Base-by-base conservation (phyloP, 2,113 vertebrate genomes). In the Nematolebias whitei region DNA sequence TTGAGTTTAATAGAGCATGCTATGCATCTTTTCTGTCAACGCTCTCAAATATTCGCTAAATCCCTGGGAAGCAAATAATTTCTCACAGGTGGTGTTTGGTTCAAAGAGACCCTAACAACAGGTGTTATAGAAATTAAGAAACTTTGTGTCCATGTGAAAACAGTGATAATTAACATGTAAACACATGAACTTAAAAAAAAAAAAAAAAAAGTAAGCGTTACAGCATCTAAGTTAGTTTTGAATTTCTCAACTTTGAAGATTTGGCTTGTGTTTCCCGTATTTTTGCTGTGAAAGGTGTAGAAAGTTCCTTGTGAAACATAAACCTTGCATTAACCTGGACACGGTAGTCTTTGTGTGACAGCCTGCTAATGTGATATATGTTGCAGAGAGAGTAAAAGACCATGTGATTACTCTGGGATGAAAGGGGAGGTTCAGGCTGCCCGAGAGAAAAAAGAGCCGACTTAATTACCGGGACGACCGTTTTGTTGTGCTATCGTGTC, bases 291-390 rank as follows among this genome's bases (percentile, higher is more conserved):
- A 75, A 78, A 84, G 51, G 79, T 83, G 80, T 71, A 65, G 82
- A 82, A 80, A 68, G 54, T 79, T 84, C 76, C 53, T 64, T 75
- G 75, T 78, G 85, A 78, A 88, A 89, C 19, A 12, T 70, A 85
- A 87, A 86, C 86, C 76, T 74, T 20, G 59, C 39, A 68, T 85
- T 84, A 79, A 83, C 71, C 63, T 73, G 79, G 85, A 80, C 83
- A 78, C 54, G 57, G 52, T 66, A 65, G 52, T 78, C 79, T 85
- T 74, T 78, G 73, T 84, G 78, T 85, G 87, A 80, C 75, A 59
- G 68, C 29, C 61, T 26, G 67, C 80, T 87, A 86, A 88, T 63
- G 78, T 80, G 87, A 84, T 88, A 76, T 59, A 79, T 87, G 78
- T 86, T 62, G 45, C 65, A 74, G 82, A 78, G 80, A 72, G 82